Conservation (phyloP, 2,888 invertebrate genomes). For the Macrostomum cliftonense region DNA sequence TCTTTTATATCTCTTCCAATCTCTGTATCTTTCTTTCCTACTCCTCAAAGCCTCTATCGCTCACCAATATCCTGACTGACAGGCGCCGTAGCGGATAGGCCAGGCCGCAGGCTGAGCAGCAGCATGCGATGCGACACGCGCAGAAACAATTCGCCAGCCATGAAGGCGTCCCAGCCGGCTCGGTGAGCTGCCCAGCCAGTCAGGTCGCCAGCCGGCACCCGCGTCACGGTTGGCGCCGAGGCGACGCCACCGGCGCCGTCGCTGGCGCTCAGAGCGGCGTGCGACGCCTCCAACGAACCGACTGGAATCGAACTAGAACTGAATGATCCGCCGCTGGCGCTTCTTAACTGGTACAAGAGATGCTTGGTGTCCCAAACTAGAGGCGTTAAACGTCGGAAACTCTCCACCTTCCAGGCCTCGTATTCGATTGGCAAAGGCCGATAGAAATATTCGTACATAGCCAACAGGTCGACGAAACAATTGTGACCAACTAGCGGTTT, state of each 20-base stretch:
- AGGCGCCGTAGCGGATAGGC: too few species aligned
- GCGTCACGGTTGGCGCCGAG: too few species aligned
- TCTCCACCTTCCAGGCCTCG: background rate
- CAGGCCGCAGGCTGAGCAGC: too few species aligned
- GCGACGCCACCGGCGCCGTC: background rate
- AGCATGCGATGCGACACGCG: constrained; percentile 3
- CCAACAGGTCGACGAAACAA: constrained; percentile 5
- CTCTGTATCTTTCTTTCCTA: too few species aligned
- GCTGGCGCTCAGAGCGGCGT: constrained; percentile 1
- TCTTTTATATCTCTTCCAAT: too few species aligned
- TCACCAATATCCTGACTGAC: too few species aligned
- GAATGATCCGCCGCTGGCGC: too few species aligned
- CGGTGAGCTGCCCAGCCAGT: background rate
- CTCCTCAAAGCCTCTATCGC: too few species aligned
- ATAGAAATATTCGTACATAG: constrained; percentile 4
- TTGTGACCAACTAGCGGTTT: constrained; percentile 7
- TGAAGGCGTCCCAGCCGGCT: constrained; percentile 8
- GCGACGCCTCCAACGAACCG: background rate
- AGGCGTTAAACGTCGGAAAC: constrained; percentile 1
- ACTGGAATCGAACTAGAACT: background rate
- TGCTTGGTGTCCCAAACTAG: constrained; percentile 7
- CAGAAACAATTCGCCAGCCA: constrained; percentile 6
- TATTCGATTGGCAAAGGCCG: constrained; percentile 1
- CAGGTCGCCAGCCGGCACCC: background rate
- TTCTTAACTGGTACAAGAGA: constrained; percentile 1